phyloP scores from a whole-genome alignment of 2,888 invertebrate genomes.

The Melipona beecheii region DNA sequence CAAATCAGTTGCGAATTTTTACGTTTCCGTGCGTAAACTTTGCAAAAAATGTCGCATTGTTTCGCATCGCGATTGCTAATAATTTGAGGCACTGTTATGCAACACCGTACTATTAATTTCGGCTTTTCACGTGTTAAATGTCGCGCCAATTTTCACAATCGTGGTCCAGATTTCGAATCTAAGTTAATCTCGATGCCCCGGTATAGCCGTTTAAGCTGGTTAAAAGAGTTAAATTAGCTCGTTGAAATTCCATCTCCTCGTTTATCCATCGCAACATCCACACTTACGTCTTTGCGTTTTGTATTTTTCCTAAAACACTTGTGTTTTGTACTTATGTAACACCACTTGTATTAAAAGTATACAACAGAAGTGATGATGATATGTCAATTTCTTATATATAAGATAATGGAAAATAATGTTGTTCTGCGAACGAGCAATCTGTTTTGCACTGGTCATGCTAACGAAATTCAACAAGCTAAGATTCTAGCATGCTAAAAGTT shows the following conservation, averaged over 20 bases:
- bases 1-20: background rate
- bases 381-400: too few species aligned
- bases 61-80: conserved; percentile 8
- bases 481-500: background rate
- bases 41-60: conserved; percentile 2
- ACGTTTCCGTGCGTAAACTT: background rate
- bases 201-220: background rate
- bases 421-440: too few species aligned
- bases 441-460: too few species aligned
- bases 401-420: too few species aligned
- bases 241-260: background rate
- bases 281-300: background rate
- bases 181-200: background rate
- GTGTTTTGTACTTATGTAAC: too few species aligned
- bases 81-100: conserved; percentile 8
- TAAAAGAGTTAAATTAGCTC: background rate
- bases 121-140: conserved; percentile 27
- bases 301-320: too few species aligned
- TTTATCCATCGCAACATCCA: background rate
- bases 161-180: conserved; percentile 27
- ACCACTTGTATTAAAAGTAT: too few species aligned
- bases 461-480: background rate
- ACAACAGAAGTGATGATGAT: too few species aligned
- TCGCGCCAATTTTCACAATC: conserved; percentile 39
- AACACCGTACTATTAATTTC: conserved; percentile 38